Conservation (phyloP, 2,113 vertebrate species). For the Galbula dea region DNA sequence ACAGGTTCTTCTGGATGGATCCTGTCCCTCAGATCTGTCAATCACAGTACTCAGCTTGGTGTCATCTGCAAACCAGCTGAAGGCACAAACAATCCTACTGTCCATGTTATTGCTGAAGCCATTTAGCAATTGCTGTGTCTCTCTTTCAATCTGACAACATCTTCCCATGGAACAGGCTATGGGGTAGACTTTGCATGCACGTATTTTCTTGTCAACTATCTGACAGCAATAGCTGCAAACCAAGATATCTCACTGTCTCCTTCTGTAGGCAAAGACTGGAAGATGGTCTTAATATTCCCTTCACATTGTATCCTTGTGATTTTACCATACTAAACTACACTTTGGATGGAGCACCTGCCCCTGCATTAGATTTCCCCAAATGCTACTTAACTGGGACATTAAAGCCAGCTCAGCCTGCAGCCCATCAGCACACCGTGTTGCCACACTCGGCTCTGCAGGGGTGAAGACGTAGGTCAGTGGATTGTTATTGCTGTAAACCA, state of each 20-base stretch:
- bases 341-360: neutral
- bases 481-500: neutral
- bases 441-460: neutral
- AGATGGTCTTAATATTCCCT: neutral
- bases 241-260: neutral
- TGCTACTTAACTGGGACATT: neutral
- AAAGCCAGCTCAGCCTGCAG: neutral
- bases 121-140: neutral
- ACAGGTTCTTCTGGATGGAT: no score
- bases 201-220: neutral
- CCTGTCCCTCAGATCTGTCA: no score
- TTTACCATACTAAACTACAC: neutral
- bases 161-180: neutral
- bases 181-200: neutral
- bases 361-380: neutral
- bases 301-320: neutral
- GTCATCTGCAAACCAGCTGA: no score
- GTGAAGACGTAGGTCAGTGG: neutral
- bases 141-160: neutral
- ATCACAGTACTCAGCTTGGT: no score
- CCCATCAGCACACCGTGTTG: rapidly evolving
- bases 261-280: neutral
- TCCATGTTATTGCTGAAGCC: no score
- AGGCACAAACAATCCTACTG: no score
- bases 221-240: neutral